These are phyloP conservation scores for Edolisoma coerulescens DNA, from an alignment of 2,113 vertebrate genomes.

Conservation along the genomic window DNA sequence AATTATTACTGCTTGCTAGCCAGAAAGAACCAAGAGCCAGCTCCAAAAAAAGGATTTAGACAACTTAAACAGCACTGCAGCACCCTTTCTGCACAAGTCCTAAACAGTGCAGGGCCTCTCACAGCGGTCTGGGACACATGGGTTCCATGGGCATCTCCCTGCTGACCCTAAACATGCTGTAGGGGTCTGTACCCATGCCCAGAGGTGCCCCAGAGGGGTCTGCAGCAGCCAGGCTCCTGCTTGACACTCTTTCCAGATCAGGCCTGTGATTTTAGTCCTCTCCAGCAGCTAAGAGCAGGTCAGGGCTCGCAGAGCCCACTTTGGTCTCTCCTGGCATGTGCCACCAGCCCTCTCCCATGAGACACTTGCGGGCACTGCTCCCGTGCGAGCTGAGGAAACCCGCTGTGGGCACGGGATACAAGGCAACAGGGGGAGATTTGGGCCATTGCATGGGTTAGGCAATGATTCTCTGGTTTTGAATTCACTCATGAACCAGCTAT, in stretches of 20 bases:
- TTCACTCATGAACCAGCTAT: background rate
- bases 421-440: background rate
- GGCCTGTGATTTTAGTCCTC: background rate
- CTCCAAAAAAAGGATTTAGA: background rate
- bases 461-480: background rate
- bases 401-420: accelerated
- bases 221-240: background rate
- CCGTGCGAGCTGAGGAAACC: accelerated
- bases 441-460: background rate
- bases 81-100: background rate
- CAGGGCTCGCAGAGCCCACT: background rate
- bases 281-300: background rate
- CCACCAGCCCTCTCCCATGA: accelerated
- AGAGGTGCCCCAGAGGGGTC: background rate
- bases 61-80: background rate
- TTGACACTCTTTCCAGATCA: background rate
- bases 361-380: accelerated
- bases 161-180: background rate
- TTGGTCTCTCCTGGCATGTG: background rate
- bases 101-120: no score
- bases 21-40: background rate
- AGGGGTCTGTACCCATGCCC: no score
- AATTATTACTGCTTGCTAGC: background rate
- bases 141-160: background rate
- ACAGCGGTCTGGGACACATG: accelerated